phyloP scores from a whole-genome alignment of 2,888 invertebrate species.

The Spatulosminthurus flaviceps region DNA sequence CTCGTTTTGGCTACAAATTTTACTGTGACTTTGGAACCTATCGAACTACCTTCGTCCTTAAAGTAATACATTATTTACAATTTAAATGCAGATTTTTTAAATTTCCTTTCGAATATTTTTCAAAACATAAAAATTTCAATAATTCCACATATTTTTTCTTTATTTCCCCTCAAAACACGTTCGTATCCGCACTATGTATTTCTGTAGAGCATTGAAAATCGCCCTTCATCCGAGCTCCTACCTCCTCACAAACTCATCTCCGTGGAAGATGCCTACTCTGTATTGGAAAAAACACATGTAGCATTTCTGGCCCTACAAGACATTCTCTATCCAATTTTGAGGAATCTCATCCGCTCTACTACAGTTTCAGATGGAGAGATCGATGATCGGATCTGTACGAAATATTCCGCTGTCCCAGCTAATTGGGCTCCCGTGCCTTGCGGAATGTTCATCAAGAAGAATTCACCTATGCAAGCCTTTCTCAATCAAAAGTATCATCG shows the following conservation, averaged over 20 bases:
- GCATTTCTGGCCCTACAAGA: neutral
- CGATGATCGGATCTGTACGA: neutral
- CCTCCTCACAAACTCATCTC: neutral
- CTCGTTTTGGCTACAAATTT: neutral
- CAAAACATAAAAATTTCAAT: too few species aligned
- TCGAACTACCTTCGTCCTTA: too few species aligned
- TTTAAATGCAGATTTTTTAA: too few species aligned
- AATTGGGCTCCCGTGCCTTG: neutral
- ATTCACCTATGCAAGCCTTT: neutral
- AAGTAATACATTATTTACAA: too few species aligned
- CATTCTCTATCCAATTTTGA: neutral
- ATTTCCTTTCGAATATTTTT: too few species aligned
- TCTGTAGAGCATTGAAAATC: neutral
- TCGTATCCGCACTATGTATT: too few species aligned
- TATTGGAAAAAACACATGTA: neutral
- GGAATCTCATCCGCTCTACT: neutral
- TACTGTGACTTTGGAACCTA: neutral
- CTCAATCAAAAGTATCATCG: neutral
- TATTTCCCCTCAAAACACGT: too few species aligned
- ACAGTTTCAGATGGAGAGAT: neutral
- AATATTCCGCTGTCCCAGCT: neutral
- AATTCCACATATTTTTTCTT: too few species aligned
- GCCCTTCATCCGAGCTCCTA: neutral
- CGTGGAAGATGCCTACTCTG: neutral
- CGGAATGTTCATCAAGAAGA: neutral